Base-by-base conservation (phyloP, 1,140 invertebrate genomes). In the Goniozus legneri region DNA sequence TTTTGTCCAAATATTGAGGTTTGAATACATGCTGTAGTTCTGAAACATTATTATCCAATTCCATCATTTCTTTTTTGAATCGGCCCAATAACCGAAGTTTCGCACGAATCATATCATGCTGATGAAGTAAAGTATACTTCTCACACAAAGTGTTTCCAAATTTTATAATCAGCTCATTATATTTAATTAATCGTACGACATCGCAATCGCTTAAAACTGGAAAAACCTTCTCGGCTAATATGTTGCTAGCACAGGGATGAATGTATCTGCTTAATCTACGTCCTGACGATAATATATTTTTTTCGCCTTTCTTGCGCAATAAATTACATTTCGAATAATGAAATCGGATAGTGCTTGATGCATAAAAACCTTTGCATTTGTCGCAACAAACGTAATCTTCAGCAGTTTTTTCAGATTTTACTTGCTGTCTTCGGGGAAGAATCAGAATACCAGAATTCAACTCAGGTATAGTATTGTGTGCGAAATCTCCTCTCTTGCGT, bases 81-180 rank as follows among this genome's bases (percentile, higher is more conserved):
- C 47, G 13, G 2, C 47, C 47, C 2, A 50, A n/a, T 14, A 37
- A 20, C 21, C 54, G 35, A n/a, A 56, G 14, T 24, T 52, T 13
- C 15, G 35, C n/a, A 18, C 50, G 24, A 35, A 52, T 41, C 14
- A 47, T 40, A 10, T 47, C 44, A 31, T 50, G 41, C 24, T 56
- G 54, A 34, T 56, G 44, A 3, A 12, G 44, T 44, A 18, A 4
- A 12, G 44, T 37, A 16, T 54, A 50, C 20, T 50, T 46, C 13
- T 44, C 24, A 16, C 52, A 54, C 24, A 42, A 32, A 27, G 47
- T 46, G 39, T 54, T 54, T 10, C 24, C 48, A 13, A 15, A 50
- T n/a, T 44, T 2, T 19, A 55, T 52, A 2, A 55, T 7, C 7
- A 58, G 27, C 39, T 55, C 52, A 22, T 58, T 50, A 35, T 58